Base-by-base conservation (phyloP, 53 echinoderm and acorn worm species). In the Mesocentrotus franciscanus region DNA sequence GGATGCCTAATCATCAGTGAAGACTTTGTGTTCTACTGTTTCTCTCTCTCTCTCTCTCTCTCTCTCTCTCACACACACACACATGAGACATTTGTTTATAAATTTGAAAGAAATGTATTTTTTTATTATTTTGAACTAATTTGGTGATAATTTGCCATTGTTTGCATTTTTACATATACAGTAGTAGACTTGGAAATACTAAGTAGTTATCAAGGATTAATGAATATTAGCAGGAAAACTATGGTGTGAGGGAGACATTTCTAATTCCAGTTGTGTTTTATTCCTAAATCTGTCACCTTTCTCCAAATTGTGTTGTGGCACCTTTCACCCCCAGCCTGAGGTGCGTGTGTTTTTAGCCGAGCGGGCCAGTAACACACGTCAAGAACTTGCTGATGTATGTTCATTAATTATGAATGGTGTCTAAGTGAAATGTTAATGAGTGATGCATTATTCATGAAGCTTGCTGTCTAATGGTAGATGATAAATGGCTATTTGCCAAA, bases 381-480 rank as follows among this genome's bases (percentile, higher is more conserved):
- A 60, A 61, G 61, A 93, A 57, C 61, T 81, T 57, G 61, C 59
- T 81, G 61, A 79, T 81, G 81, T 60, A 61, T 36, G 61, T 36
- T 91, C 91, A 66, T 91, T 91, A 91, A 93, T 93, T 78, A 93
- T 81, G 93, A 93, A 93, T 60, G 12, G 61, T 32, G 32, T 35
- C 79, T 78, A 93, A 93, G 93, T 93, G 93, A 81, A 93, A 93
- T 93, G 93, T 79, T 93, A 81, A 79, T 79, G 56, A 93, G 93
- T 83, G 0, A 29, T 93, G 83, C 93, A 93, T 93, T 58, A 81
- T 93, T 78, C 93, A 81, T 81, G 35, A 32, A 27, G 56, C 59
- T 26, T 81, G 49, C 49, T 49, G 33, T 93, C 61, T 58, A 58
- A 29, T 62, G 60, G 81, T 66, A 32, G 92, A 92, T 72, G 92